Evolutionary conservation across 2,113 vertebrate species (phyloP).

Genomic region (Circaetus gallicus): DNA sequence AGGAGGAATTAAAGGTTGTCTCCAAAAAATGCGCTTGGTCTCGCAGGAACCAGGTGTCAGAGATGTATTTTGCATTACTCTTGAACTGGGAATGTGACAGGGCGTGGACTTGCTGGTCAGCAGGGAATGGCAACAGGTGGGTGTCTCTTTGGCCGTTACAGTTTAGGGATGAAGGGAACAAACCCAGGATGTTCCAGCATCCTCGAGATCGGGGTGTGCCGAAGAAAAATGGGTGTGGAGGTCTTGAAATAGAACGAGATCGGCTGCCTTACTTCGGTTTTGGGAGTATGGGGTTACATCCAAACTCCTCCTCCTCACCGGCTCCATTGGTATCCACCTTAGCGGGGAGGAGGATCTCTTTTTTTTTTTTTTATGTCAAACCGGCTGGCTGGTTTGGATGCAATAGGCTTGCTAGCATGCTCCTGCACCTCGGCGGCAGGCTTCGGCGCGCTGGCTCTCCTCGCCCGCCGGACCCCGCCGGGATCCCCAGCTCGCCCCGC

Average conservation of each 20-base stretch:
- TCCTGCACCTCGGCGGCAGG: background rate
- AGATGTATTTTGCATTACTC: background rate
- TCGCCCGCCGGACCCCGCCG: too few species aligned
- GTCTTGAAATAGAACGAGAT: background rate
- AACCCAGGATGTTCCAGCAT: background rate
- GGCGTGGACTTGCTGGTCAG: background rate
- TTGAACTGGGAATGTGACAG: fast-evolving
- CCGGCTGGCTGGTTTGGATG: fast-evolving
- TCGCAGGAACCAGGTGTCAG: background rate
- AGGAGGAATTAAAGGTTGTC: background rate
- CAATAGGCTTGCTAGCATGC: fast-evolving
- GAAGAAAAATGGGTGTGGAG: background rate
- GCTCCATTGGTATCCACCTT: background rate
- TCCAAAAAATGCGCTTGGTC: background rate
- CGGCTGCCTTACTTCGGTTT: background rate
- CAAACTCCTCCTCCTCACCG: background rate
- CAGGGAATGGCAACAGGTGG: background rate
- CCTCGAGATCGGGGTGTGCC: background rate
- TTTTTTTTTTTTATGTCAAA: background rate
- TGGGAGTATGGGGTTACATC: background rate
- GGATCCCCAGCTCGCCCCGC: background rate
- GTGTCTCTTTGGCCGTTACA: fast-evolving
- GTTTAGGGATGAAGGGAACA: background rate
- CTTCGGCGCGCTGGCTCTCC: too few species aligned
- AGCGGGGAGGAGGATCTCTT: background rate